phyloP scores from a whole-genome alignment of 2,888 invertebrate species.

The Helleia helle region DNA sequence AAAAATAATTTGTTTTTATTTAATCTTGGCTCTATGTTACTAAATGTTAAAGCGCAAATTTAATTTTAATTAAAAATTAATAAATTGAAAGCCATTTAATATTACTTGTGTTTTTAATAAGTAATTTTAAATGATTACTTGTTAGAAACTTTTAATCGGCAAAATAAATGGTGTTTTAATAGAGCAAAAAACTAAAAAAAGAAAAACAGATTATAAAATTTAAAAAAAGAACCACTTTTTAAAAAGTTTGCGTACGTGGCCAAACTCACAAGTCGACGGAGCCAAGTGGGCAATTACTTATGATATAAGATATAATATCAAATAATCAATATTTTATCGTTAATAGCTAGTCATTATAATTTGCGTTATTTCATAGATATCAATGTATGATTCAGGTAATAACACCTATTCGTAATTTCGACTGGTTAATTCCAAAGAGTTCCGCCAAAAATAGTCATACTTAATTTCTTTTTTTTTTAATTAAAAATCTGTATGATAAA shows the following conservation, averaged over 20 bases:
- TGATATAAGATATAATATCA: constrained; percentile 49
- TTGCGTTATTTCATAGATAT: constrained; percentile 19
- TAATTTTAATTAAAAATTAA: too few relatives aligned
- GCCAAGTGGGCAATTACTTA: constrained; percentile 40
- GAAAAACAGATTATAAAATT: not conserved
- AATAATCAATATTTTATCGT: constrained; percentile 46
- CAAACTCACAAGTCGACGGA: constrained; percentile 37
- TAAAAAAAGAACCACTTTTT: constrained; percentile 9
- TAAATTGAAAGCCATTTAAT: not conserved
- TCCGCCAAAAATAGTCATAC: too few relatives aligned
- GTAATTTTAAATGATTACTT: not conserved
- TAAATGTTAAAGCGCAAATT: too few relatives aligned
- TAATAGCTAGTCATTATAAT: constrained; percentile 42
- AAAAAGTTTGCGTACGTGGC: constrained; percentile 11
- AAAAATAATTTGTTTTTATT: constrained; percentile 14
- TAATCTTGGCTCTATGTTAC: too few relatives aligned
- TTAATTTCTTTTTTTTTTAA: too few relatives aligned
- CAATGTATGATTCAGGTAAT: constrained; percentile 2
- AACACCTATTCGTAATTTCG: too few relatives aligned
- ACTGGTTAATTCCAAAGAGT: too few relatives aligned
- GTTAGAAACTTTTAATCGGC: too few relatives aligned
- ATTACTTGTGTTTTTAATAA: too few relatives aligned
- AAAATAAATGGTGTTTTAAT: too few relatives aligned
- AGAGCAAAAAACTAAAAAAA: too few relatives aligned
- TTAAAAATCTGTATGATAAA: too few relatives aligned